phyloP scores from a whole-genome alignment of 2,113 vertebrate species.

The Recurvirostra avosetta region DNA sequence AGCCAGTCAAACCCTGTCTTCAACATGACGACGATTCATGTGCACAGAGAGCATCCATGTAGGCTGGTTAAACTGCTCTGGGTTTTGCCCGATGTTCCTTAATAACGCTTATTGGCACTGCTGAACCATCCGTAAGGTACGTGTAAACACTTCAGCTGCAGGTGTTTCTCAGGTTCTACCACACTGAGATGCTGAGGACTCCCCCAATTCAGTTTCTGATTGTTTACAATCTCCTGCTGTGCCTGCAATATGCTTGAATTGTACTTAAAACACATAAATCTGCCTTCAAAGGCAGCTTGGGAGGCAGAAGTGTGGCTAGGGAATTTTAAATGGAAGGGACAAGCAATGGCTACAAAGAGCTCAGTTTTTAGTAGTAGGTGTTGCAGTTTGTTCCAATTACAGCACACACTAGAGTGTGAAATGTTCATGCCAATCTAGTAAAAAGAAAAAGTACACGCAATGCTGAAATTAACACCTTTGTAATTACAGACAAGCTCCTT shows the following conservation, averaged over 20 bases:
- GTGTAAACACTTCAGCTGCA: not conserved
- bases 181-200: slow-evolving; percentile 61
- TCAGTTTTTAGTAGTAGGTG: slow-evolving; percentile 67
- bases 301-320: slow-evolving; percentile 67
- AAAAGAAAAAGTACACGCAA: slow-evolving; percentile 71
- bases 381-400: slow-evolving; percentile 75
- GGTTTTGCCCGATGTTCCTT: not conserved
- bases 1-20: not conserved
- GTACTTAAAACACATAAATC: slow-evolving; percentile 80
- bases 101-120: not conserved
- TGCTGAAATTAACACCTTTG: slow-evolving; percentile 71
- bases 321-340: slow-evolving; percentile 66
- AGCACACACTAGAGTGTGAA: slow-evolving; percentile 68
- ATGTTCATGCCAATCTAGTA: slow-evolving; percentile 70
- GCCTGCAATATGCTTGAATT: slow-evolving; percentile 70
- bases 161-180: slow-evolving; percentile 21
- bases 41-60: not conserved
- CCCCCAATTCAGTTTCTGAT: slow-evolving; percentile 62
- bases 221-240: slow-evolving; percentile 80
- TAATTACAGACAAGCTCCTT: slow-evolving; percentile 62
- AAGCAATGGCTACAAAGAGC: slow-evolving; percentile 51
- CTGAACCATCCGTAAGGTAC: not conserved
- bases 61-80: not conserved
- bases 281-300: slow-evolving; percentile 78
- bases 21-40: not conserved